Percentiles rank a stretch among this genome's conserved stretches.
phyloP scores from a whole-genome alignment of 2,113 vertebrate genomes.

The Cyrtonyx montezumae region DNA sequence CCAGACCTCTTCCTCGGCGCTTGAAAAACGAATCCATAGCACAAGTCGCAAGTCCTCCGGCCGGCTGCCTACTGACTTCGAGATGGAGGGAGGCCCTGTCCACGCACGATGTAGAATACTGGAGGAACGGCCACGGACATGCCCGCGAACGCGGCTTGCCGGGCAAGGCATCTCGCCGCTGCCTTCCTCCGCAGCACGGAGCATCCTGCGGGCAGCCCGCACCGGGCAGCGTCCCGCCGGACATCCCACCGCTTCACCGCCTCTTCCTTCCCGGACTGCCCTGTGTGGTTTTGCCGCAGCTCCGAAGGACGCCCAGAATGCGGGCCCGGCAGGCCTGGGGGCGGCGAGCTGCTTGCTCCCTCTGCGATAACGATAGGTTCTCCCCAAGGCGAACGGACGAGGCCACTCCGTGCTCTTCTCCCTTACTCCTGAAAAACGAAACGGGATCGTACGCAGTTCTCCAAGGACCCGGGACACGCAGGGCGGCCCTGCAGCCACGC shows the following conservation, averaged over 20 bases:
- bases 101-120: accelerated
- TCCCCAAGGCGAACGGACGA: neutral
- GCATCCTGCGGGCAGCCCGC: neutral
- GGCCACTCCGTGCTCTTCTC: accelerated
- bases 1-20: neutral
- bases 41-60: neutral
- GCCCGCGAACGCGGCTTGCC: neutral
- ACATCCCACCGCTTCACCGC: too few relatives aligned
- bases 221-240: neutral
- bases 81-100: neutral
- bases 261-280: neutral
- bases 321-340: neutral
- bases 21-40: too few relatives aligned
- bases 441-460: neutral
- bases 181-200: too few relatives aligned
- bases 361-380: neutral
- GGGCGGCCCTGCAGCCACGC: neutral
- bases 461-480: neutral
- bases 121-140: accelerated
- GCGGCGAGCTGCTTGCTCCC: neutral
- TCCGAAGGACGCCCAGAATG: neutral
- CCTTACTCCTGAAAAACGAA: neutral
- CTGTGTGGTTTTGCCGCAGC: neutral
- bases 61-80: neutral
- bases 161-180: too few relatives aligned